A percentile compares a stretch with the other conserved stretches of the same genome.
Evolutionary conservation across 2,113 vertebrate genomes (phyloP).

Genomic region (Chrysochloris asiatica): DNA sequence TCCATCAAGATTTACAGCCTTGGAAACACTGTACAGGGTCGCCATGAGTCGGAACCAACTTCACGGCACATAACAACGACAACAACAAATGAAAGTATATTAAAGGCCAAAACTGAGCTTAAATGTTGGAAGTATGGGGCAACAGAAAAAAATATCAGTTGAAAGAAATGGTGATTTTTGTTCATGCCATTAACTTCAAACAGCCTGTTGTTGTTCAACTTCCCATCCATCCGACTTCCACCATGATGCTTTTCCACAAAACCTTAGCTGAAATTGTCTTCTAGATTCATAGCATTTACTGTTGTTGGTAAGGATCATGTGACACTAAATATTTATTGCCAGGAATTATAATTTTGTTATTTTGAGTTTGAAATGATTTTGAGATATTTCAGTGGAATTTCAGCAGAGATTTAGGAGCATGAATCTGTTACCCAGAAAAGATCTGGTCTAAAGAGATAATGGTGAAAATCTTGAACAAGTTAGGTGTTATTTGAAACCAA

Average conservation of each 20-base stretch:
- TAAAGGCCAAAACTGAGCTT: neutral
- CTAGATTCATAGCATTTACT: neutral
- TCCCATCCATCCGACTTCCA: neutral
- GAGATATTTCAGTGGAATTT: neutral
- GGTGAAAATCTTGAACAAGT: constrained; percentile 18
- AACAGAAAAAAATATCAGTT: neutral
- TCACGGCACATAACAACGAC: too few species aligned
- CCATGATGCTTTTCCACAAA: neutral
- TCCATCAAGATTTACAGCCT: too few species aligned
- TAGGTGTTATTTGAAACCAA: neutral
- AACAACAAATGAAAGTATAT: too few species aligned
- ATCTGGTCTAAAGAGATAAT: neutral
- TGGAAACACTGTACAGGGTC: too few species aligned
- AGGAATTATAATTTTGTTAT: neutral
- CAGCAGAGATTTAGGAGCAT: neutral
- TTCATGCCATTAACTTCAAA: neutral
- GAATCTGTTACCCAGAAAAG: neutral
- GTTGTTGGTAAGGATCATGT: neutral
- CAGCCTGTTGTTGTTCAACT: neutral
- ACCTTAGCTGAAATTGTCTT: neutral
- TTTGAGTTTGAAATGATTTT: neutral
- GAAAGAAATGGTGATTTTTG: neutral
- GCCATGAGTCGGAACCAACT: too few species aligned
- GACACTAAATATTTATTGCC: neutral
- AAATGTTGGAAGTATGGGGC: neutral